Conservation (phyloP, 2,888 invertebrate genomes). For the Merodon equestris region DNA sequence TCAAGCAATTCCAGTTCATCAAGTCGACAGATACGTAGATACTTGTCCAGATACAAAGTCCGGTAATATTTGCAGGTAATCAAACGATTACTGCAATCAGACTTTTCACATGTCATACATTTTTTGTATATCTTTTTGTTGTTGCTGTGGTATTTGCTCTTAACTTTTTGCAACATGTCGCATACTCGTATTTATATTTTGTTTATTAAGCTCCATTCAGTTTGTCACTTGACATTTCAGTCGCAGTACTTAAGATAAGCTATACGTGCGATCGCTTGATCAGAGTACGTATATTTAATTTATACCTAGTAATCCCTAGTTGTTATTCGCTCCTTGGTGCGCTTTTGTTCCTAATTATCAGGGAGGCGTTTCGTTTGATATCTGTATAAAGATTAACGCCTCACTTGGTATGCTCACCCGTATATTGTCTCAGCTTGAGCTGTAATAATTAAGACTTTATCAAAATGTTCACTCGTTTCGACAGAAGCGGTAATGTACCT, state of each 20-base stretch:
- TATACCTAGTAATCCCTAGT: slow-evolving; percentile 10
- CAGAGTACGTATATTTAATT: slow-evolving; percentile 39
- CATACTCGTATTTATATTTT: slow-evolving; percentile 9
- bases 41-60: slow-evolving; percentile 22
- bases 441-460: too few species aligned
- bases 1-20: too few species aligned
- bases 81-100: slow-evolving; percentile 45
- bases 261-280: slow-evolving; percentile 49
- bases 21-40: neutral
- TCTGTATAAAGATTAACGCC: too few species aligned
- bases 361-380: slow-evolving; percentile 23
- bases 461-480: too few species aligned
- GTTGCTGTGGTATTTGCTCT: neutral
- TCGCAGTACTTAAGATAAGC: slow-evolving; percentile 47
- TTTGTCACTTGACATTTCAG: slow-evolving; percentile 6
- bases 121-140: too few species aligned
- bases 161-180: neutral
- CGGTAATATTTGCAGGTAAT: slow-evolving; percentile 35
- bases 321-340: slow-evolving; percentile 15
- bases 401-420: too few species aligned
- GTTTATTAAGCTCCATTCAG: slow-evolving; percentile 5
- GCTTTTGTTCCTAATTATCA: slow-evolving; percentile 18
- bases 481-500: too few species aligned
- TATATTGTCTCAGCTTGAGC: too few species aligned
- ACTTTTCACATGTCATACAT: neutral